Conservation (phyloP, 2,888 invertebrate genomes). For the Steinernema hermaphroditum region DNA sequence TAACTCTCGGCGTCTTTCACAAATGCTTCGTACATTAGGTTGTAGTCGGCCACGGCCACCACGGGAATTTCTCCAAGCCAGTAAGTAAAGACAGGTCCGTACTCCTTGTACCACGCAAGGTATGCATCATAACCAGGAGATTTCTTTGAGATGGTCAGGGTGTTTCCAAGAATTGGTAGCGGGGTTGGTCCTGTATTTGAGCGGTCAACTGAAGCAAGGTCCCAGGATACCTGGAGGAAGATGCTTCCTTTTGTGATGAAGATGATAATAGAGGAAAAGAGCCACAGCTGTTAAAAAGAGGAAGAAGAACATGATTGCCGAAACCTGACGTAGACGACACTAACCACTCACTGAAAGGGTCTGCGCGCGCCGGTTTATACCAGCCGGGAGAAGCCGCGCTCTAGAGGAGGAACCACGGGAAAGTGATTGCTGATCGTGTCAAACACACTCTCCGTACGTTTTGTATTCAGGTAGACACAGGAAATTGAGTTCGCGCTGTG, state of each 20-base stretch:
- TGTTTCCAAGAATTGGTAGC: slow-evolving; percentile 37
- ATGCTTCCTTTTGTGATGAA: neutral
- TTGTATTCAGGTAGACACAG: neutral
- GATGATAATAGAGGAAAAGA: neutral
- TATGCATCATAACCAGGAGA: slow-evolving; percentile 35
- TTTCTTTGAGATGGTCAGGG: slow-evolving; percentile 18
- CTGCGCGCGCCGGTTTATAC: neutral
- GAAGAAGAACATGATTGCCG: neutral
- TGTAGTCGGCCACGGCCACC: slow-evolving; percentile 33
- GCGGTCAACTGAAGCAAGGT: too few relatives aligned
- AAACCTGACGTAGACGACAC: too few relatives aligned
- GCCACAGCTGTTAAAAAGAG: neutral
- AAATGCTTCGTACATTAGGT: slow-evolving; percentile 32
- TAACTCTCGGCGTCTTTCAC: slow-evolving; percentile 38
- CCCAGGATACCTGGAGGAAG: slow-evolving; percentile 9
- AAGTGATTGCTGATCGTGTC: neutral
- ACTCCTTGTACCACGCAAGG: slow-evolving; percentile 34
- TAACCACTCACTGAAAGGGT: neutral
- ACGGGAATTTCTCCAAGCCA: slow-evolving; percentile 39
- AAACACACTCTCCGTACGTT: neutral
- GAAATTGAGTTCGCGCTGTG: neutral
- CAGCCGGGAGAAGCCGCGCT: neutral
- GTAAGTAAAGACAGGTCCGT: slow-evolving; percentile 38
- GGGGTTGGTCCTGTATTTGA: slow-evolving; percentile 38
- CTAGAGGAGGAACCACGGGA: neutral